These are phyloP conservation scores for Peromyscus eremicus DNA, from an alignment of 2,797 vertebrate genomes.

Conservation along the genomic window DNA sequence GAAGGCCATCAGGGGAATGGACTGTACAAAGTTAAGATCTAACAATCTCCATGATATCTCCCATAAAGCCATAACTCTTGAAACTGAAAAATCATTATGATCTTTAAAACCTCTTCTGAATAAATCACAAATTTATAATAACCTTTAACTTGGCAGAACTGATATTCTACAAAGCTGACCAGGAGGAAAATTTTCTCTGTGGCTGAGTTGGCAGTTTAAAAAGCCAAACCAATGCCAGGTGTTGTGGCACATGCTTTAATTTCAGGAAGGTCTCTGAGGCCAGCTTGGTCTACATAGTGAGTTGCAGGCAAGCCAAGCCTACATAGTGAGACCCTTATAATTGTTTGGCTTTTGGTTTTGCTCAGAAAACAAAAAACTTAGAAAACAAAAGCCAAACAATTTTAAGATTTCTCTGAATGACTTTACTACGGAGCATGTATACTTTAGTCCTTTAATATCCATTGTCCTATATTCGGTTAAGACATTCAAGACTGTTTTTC, in stretches of 20 bases:
- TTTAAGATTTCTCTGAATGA: background rate
- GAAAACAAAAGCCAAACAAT: constrained; percentile 4
- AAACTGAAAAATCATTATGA: background rate
- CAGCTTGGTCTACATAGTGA: background rate
- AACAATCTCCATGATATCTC: background rate
- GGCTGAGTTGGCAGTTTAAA: constrained; percentile 44
- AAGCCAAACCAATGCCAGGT: background rate
- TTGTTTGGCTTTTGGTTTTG: background rate
- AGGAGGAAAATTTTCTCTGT: background rate
- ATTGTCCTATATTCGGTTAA: background rate
- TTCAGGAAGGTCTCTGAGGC: background rate
- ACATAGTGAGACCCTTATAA: background rate
- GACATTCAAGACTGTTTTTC: constrained; percentile 8
- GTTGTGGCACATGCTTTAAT: background rate
- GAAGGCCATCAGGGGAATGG: background rate
- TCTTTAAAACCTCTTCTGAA: constrained; percentile 48
- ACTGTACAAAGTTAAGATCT: background rate
- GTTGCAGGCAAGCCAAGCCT: background rate
- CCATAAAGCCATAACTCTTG: background rate
- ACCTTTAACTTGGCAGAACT: constrained; percentile 28
- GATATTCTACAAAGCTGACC: constrained; percentile 33
- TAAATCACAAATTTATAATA: constrained; percentile 49
- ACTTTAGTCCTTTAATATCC: background rate
- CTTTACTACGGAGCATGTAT: background rate
- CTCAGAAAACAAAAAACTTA: background rate